A percentile compares a stretch with the other conserved stretches of the same genome.
phyloP scores from a whole-genome alignment of 2,113 vertebrate genomes.

The Tragelaphus imberbis region DNA sequence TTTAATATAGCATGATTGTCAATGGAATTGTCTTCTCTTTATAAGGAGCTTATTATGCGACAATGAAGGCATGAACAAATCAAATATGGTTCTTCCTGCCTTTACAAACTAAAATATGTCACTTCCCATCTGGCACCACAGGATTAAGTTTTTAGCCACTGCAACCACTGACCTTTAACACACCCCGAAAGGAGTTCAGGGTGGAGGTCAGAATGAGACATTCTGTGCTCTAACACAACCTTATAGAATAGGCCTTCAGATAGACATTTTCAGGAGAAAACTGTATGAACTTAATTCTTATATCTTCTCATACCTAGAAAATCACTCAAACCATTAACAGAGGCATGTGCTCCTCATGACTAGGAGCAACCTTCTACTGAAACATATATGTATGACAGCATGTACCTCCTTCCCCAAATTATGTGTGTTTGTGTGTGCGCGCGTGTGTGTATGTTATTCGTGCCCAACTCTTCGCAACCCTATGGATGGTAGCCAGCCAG shows the following conservation, averaged over 20 bases:
- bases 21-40: background rate
- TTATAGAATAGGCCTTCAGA: background rate
- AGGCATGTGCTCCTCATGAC: background rate
- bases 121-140: background rate
- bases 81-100: background rate
- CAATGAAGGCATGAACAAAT: background rate
- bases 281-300: background rate
- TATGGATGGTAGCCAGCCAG: background rate
- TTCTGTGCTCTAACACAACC: background rate
- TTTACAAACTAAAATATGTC: background rate
- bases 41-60: background rate
- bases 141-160: background rate
- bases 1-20: background rate
- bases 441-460: background rate
- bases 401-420: background rate
- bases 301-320: background rate
- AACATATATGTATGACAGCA: background rate
- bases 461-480: background rate
- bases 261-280: background rate
- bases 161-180: background rate
- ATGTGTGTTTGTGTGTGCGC: accelerated
- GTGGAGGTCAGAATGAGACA: background rate
- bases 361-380: background rate
- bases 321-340: background rate
- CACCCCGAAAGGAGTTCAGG: background rate